These are phyloP conservation scores for Apantesis nais DNA, from an alignment of 2,888 invertebrate genomes.

Conservation along the genomic window DNA sequence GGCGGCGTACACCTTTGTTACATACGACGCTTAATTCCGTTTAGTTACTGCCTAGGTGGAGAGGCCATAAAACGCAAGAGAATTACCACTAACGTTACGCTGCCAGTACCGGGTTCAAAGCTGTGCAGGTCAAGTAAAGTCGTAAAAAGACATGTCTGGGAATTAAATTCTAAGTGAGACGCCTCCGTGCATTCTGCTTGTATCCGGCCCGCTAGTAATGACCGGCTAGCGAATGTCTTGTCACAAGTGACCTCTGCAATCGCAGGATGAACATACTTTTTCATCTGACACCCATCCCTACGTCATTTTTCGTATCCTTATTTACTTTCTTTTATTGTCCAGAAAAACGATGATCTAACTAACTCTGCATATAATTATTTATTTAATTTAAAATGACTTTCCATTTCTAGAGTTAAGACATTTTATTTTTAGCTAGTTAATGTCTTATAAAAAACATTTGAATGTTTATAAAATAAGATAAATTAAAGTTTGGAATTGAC, in stretches of 20 bases:
- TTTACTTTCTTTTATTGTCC: not conserved
- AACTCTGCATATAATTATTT: not conserved
- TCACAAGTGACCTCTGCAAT: no score
- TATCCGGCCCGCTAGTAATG: no score
- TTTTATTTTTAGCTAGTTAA: not conserved
- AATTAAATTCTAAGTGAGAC: constrained; percentile 3
- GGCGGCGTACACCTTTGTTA: constrained; percentile 3
- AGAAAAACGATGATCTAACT: not conserved
- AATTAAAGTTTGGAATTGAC: not conserved
- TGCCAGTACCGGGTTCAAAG: not conserved
- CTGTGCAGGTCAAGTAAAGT: not conserved
- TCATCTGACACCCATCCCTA: no score
- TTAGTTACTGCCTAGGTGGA: constrained; percentile 2
- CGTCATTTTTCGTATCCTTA: not conserved
- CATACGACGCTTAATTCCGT: not conserved
- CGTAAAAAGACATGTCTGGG: not conserved
- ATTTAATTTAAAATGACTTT: not conserved
- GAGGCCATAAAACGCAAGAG: not conserved
- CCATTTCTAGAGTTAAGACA: not conserved
- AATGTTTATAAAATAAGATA: not conserved
- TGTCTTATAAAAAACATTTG: not conserved
- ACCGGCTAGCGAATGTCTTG: no score
- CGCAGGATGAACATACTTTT: no score
- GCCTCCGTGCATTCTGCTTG: no score
- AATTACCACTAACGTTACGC: constrained; percentile 2